Evolutionary conservation across 2,113 vertebrate genomes (phyloP).

Genomic region (Myocastor coypus): DNA sequence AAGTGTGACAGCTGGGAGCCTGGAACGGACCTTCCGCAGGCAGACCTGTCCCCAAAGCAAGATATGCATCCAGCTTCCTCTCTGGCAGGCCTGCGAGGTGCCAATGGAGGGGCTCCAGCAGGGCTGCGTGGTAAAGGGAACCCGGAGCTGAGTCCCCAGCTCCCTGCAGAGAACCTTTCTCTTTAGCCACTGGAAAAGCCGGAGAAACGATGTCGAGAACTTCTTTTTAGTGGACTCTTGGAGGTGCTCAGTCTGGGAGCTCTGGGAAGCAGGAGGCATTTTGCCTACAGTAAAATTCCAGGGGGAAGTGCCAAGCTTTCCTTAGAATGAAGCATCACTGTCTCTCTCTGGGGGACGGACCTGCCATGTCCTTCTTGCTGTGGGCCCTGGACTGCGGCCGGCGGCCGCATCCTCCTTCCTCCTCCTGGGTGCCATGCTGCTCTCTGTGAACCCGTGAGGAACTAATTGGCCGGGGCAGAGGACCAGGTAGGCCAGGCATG

Average conservation of each 20-base stretch:
- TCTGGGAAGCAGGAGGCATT: neutral
- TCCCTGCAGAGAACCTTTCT: neutral
- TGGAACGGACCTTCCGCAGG: fast-evolving
- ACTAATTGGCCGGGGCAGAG: fast-evolving
- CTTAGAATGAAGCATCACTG: neutral
- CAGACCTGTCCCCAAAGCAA: neutral
- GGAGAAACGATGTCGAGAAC: fast-evolving
- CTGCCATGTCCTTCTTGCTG: neutral
- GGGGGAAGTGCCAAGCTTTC: neutral
- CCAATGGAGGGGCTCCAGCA: neutral
- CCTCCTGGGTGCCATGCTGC: neutral
- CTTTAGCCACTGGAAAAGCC: no score
- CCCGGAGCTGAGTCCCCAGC: fast-evolving
- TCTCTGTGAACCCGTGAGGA: neutral
- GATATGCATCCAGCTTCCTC: neutral
- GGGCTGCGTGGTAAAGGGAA: neutral
- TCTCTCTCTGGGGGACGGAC: neutral
- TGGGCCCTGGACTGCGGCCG: fast-evolving
- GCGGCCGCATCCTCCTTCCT: neutral
- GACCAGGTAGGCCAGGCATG: neutral
- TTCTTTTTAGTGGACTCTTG: neutral
- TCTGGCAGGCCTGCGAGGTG: neutral
- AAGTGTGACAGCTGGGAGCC: neutral
- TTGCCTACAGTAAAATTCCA: neutral
- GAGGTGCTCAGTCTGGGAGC: neutral